A percentile compares a stretch with the other conserved stretches of the same genome.
Evolutionary conservation across 1,140 invertebrate genomes (phyloP).

Genomic region (Paralvinella palmiformis): DNA sequence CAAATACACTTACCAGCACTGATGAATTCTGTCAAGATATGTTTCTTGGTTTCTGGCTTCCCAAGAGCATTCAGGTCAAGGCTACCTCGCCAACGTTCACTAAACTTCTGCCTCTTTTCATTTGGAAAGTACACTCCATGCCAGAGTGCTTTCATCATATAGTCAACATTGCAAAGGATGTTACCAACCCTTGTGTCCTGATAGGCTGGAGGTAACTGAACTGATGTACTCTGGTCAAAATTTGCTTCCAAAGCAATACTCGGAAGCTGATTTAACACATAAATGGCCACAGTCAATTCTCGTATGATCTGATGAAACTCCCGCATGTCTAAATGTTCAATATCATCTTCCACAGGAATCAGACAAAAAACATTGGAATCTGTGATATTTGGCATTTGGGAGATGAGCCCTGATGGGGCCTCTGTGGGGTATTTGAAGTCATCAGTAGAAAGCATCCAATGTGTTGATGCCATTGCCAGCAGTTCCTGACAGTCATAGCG

Average conservation of each 20-base stretch:
- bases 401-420: conserved; percentile 40
- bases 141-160: conserved; percentile 50
- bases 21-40: conserved; percentile 42
- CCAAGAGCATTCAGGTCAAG: conserved; percentile 42
- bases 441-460: conserved; percentile 46
- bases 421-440: conserved; percentile 41
- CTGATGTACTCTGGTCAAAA: conserved; percentile 43
- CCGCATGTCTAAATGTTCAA: conserved; percentile 19
- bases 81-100: conserved; percentile 45
- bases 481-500: conserved; percentile 45
- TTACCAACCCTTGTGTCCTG: conserved; percentile 44
- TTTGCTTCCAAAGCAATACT: conserved; percentile 43
- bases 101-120: conserved; percentile 49
- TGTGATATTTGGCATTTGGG: conserved; percentile 29
- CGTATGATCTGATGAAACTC: conserved; percentile 48
- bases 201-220: conserved; percentile 48
- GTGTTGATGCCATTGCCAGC: conserved; percentile 31
- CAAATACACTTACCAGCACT: conserved; percentile 44
- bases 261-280: conserved; percentile 47
- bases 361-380: conserved; percentile 19
- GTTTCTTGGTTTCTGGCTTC: conserved; percentile 44
- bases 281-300: conserved; percentile 48
- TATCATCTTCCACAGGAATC: conserved; percentile 22
- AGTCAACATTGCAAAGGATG: conserved; percentile 43
- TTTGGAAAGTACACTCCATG: conserved; percentile 48